Percentiles rank a stretch among this genome's conserved stretches.
These are phyloP conservation scores for Cyprinus carpio DNA, from an alignment of 2,113 vertebrate genomes.

Conservation along the genomic window DNA sequence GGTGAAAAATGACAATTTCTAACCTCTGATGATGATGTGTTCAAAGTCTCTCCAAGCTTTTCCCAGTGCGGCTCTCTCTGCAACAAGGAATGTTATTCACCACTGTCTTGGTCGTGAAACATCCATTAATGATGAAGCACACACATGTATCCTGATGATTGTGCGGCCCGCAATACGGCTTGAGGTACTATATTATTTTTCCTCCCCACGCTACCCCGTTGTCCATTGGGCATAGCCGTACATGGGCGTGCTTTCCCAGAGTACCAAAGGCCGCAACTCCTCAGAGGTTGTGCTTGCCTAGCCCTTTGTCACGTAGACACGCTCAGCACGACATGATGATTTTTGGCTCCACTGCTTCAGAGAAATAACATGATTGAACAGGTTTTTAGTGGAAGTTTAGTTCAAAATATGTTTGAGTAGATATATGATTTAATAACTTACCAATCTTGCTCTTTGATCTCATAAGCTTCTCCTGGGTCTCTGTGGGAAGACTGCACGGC, in stretches of 20 bases:
- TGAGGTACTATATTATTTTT: slow-evolving; percentile 83
- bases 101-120: slow-evolving; percentile 91
- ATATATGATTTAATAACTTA: slow-evolving; percentile 70
- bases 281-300: too few relatives aligned
- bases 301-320: too few relatives aligned
- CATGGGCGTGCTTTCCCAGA: too few relatives aligned
- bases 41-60: slow-evolving; percentile 83
- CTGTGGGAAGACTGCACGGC: slow-evolving; percentile 87
- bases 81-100: slow-evolving; percentile 89
- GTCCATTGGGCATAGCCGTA: slow-evolving; percentile 89
- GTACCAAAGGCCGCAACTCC: too few relatives aligned
- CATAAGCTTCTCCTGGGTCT: slow-evolving; percentile 84
- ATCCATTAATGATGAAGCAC: slow-evolving; percentile 97
- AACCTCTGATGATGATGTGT: slow-evolving; percentile 91
- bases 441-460: slow-evolving; percentile 95
- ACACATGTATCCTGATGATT: slow-evolving; percentile 85
- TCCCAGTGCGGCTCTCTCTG: slow-evolving; percentile 90
- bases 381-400: neutral
- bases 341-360: slow-evolving; percentile 93
- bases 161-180: slow-evolving; percentile 93
- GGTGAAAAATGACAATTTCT: slow-evolving; percentile 55
- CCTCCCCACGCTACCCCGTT: too few relatives aligned
- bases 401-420: neutral
- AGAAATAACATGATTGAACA: slow-evolving; percentile 45
- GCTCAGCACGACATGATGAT: slow-evolving; percentile 92